Evolutionary conservation across 2,113 vertebrate species (phyloP).

Genomic region (Pyxicephalus adspersus): DNA sequence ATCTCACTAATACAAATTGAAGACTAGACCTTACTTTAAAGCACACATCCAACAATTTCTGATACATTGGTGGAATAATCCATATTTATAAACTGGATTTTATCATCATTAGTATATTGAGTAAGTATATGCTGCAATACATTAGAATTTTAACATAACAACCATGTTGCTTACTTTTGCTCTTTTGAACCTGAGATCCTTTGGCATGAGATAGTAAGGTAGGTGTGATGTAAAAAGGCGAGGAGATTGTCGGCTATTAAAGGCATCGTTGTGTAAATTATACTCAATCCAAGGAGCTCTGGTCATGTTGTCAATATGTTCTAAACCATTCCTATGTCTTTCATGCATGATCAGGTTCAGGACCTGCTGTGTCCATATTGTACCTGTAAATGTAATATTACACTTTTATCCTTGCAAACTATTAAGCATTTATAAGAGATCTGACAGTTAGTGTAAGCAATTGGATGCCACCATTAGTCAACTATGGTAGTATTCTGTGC

Average conservation of each 20-base stretch:
- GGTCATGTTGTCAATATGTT: fast-evolving
- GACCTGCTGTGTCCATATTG: slow-evolving; percentile 68
- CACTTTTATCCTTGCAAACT: too few relatives aligned
- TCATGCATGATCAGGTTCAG: slow-evolving; percentile 65
- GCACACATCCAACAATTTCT: not conserved
- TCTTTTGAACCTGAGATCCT: slow-evolving; percentile 61
- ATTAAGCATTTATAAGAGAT: too few relatives aligned
- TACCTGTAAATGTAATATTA: slow-evolving; percentile 57
- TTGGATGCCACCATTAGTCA: too few relatives aligned
- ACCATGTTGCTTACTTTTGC: slow-evolving; percentile 59
- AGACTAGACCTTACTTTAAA: not conserved
- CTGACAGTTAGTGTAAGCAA: too few relatives aligned
- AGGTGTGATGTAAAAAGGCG: slow-evolving; percentile 63
- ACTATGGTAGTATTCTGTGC: too few relatives aligned
- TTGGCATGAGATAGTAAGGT: slow-evolving; percentile 65
- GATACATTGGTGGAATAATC: not conserved
- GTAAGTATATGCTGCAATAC: too few relatives aligned
- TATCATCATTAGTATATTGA: too few relatives aligned
- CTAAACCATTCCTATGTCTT: slow-evolving; percentile 59
- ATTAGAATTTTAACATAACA: not conserved
- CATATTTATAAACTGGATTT: not conserved
- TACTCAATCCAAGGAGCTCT: slow-evolving; percentile 62
- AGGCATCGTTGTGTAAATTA: fast-evolving
- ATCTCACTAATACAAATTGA: not conserved
- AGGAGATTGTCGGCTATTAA: slow-evolving; percentile 42